Base-by-base conservation (phyloP, 1,140 invertebrate species). In the fruit fly (Drosophila melanogaster) region DNA sequence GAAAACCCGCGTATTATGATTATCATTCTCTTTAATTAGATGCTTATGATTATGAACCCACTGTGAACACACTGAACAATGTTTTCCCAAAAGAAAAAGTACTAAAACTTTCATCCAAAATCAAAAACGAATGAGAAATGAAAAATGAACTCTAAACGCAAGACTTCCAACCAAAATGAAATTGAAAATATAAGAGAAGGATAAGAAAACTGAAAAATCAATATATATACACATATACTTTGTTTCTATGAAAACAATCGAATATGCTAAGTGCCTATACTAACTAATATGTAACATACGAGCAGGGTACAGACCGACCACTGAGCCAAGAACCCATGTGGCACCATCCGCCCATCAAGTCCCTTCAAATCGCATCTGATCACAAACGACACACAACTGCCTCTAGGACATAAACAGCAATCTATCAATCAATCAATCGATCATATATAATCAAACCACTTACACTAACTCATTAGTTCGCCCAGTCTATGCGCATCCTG, bases 231-330 rank as follows among this genome's bases (percentile, higher is more conserved):
- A 77, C 67, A 81, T 77, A 77, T 86, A 79, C 69, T 87, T 86
- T 87, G 81, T 87, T 86, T 87, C 81, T 86, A 86, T 87, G 79
- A 87, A 86, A 86, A 86, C 81, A 87, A 86, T 86, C 83, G 83
- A 86, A 86, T 86, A 86, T 79, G 83, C 83, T 86, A 86, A 86
- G 83, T 86, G 83, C 83, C 83, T 86, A 86, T 87, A 87, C 83
- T 87, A 86, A 87, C 80, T 75, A 73, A 70, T 83, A 57, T 70
- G 67, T 70, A 57, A 70, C 35, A 70, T 26, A 40, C 51, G 43
- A 70, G 59, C 15, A 5, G 59, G 46, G 51, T 64, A 47, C 69
- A 49, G 50, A 40, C 51, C 10, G 71, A 50, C 70, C 58, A 64
- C 69, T 55, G 70, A 61, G 70, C 69, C 56, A 73, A 61, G 49